Conservation (phyloP, 2,113 vertebrate species). For the Lamprotornis superbus region DNA sequence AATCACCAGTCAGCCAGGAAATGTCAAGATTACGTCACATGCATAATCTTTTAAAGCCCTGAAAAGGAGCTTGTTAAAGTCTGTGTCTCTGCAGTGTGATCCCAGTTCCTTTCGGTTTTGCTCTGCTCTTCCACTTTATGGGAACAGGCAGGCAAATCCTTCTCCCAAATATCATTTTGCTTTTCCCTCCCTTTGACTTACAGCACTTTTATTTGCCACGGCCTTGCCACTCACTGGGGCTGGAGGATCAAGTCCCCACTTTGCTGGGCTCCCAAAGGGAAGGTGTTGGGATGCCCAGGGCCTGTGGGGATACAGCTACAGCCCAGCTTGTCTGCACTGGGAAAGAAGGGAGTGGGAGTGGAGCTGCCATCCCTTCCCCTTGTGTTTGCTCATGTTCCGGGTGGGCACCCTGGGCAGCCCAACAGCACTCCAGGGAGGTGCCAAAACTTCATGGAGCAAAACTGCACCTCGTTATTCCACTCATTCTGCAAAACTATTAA, state of each 20-base stretch:
- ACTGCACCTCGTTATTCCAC: background rate
- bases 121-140: background rate
- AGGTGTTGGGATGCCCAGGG: background rate
- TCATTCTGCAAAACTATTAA: background rate
- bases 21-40: conserved; percentile 39
- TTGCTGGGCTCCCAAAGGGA: background rate
- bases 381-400: rapidly evolving
- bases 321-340: too few relatives aligned
- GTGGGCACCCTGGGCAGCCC: background rate
- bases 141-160: background rate
- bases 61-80: conserved; percentile 14
- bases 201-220: rapidly evolving
- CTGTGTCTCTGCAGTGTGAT: background rate
- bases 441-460: background rate
- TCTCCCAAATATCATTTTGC: background rate
- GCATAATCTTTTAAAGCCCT: conserved; percentile 1
- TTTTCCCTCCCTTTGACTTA: background rate
- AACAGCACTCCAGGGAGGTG: background rate
- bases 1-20: conserved; percentile 27
- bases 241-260: background rate
- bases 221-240: background rate
- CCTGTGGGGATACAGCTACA: background rate
- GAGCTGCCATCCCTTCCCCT: background rate
- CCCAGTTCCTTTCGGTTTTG: conserved; percentile 13
- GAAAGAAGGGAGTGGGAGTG: rapidly evolving